Evolutionary conservation across 2,797 vertebrate genomes (phyloP), one percentile per base, ranked within the genome.

Genomic region (Melanotaenia parkinsoni): DNA sequence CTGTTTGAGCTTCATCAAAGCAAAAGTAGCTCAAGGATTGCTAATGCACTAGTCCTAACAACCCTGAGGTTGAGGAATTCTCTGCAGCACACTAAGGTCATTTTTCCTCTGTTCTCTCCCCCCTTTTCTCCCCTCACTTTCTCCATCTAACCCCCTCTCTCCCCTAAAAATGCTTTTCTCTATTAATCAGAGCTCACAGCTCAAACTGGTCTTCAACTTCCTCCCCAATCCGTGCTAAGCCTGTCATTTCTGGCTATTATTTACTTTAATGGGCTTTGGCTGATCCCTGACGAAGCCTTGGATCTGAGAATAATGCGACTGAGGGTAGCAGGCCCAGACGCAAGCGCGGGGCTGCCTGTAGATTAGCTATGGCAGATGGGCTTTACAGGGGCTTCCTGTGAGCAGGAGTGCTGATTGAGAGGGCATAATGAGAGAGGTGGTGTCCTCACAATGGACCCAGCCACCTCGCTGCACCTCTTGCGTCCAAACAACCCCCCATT

Each of bases 211-310:
- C 97, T 98, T 98, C 97, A 98, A 97, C 98, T 98, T 99, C 96
- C 97, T 98, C 94, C 96, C 97, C 96, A 97, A 98, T 99, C 97
- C 96, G 93, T 91, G 93, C 96, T 99, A 99, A 99, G 97, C 98
- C 97, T 99, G 98, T 99, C 97, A 98, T 99, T 98, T 99, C 97
- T 98, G 96, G 94, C 98, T 98, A 98, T 99, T 99, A 99, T 99
- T 99, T 98, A 98, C 96, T 98, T 98, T 98, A 99, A 99, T 99
- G 96, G 97, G 97, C 97, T 99, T 99, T 99, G 96, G 97, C 97
- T 98, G 98, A 99, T 98, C 98, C 96, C 96, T 97, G 96, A 97
- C 94, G 95, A 97, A 97, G 97, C 97, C 97, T 96, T 96, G 96
- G 96, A 97, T 96, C 95, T 95, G 96, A 97, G 97, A 98, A 99